Percentiles rank a stretch among this genome's conserved stretches.
Evolutionary conservation across 2,113 vertebrate species (phyloP).

Genomic region (Limnothrissa miodon): DNA sequence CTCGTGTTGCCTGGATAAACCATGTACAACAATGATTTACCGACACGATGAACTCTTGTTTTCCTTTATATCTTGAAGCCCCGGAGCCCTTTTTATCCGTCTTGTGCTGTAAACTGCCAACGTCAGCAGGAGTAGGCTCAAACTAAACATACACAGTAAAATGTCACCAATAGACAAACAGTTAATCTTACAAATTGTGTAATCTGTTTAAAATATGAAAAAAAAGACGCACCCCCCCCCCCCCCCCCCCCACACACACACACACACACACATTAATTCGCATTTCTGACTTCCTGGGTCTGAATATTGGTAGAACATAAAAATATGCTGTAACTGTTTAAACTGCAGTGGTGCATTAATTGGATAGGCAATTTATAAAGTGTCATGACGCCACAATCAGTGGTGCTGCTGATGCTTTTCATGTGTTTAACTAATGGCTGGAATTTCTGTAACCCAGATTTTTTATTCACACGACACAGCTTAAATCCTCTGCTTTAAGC

Average conservation of each 20-base stretch:
- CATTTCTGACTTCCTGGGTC: neutral
- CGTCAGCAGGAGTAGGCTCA: neutral
- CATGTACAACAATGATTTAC: neutral
- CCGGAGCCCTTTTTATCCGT: neutral
- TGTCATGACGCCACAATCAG: neutral
- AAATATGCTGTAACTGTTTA: neutral
- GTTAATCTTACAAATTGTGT: neutral
- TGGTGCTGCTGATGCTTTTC: neutral
- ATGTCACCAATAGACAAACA: neutral
- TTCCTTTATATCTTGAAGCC: neutral
- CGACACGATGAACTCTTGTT: neutral
- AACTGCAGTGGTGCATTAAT: conserved; percentile 3
- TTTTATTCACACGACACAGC: neutral
- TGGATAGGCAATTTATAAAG: conserved; percentile 11
- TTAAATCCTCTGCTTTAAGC: neutral
- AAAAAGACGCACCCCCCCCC: too few species aligned
- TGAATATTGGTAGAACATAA: neutral
- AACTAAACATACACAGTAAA: neutral
- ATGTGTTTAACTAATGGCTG: neutral
- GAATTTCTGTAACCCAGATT: neutral
- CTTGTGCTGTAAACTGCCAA: neutral
- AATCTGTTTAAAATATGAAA: too few species aligned
- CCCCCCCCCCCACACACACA: too few species aligned
- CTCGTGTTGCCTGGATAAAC: neutral
- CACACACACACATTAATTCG: too few species aligned